Conservation (phyloP, 2,797 vertebrate species). For the Cetoscarus ocellatus region DNA sequence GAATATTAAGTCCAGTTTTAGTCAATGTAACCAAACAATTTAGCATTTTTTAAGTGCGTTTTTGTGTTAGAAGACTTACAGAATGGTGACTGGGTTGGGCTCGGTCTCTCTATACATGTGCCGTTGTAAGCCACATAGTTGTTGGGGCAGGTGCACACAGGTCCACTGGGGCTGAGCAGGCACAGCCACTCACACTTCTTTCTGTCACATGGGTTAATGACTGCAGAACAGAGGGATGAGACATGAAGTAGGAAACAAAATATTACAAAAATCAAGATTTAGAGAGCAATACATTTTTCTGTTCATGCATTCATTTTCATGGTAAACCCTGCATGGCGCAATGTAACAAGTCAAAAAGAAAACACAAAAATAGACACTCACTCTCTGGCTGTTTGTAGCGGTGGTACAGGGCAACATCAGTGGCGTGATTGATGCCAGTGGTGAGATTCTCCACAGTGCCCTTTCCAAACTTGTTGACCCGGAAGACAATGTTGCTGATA, state of each 20-base stretch:
- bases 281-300: neutral
- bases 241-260: conserved; percentile 8
- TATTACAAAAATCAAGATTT: neutral
- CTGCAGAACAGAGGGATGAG: conserved; percentile 61
- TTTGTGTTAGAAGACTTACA: conserved; percentile 78
- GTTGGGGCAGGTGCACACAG: conserved; percentile 95
- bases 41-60: too few relatives aligned
- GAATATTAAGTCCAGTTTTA: too few relatives aligned
- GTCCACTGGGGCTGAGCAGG: conserved; percentile 94
- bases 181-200: conserved; percentile 99
- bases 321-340: too few relatives aligned
- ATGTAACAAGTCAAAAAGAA: neutral
- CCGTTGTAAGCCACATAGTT: conserved; percentile 93
- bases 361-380: conserved; percentile 60
- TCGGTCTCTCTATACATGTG: conserved; percentile 89
- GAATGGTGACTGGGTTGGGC: conserved; percentile 86
- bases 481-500: conserved; percentile 95
- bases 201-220: conserved; percentile 97
- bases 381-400: conserved; percentile 97
- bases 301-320: neutral
- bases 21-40: too few relatives aligned
- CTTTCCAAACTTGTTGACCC: conserved; percentile 96
- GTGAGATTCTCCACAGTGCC: conserved; percentile 92
- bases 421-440: conserved; percentile 94
- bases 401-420: conserved; percentile 94